Percentiles rank a stretch among this genome's conserved stretches.
These are phyloP conservation scores for Drosophila phalerata DNA, from an alignment of 2,888 invertebrate species.

Conservation along the genomic window DNA sequence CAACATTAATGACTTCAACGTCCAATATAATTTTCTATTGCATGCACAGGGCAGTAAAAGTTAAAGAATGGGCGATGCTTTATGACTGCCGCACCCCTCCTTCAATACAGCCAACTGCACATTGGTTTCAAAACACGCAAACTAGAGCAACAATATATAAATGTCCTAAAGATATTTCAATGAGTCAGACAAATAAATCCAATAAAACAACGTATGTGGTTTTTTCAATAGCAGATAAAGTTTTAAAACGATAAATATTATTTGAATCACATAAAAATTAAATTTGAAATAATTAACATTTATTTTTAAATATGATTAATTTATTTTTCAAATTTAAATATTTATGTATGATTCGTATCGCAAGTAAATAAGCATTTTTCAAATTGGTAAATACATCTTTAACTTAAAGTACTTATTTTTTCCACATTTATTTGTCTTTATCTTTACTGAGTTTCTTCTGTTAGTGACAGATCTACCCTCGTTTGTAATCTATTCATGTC, in stretches of 20 bases:
- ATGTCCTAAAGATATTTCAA: constrained; percentile 1
- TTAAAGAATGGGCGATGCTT: constrained; percentile 23
- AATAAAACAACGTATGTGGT: background rate
- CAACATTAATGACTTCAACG: constrained; percentile 39
- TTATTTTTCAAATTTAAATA: no score
- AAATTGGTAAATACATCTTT: no score
- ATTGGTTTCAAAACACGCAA: background rate
- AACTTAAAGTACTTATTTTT: no score
- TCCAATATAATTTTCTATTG: constrained; percentile 36
- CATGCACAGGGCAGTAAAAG: constrained; percentile 36
- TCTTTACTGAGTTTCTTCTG: background rate
- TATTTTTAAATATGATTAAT: no score
- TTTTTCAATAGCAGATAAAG: background rate
- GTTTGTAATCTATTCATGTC: background rate
- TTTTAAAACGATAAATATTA: background rate
- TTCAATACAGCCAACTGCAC: background rate
- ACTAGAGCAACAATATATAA: background rate
- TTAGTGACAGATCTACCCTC: constrained; percentile 6
- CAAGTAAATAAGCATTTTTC: background rate
- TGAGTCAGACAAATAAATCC: background rate
- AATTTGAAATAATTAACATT: no score
- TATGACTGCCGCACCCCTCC: constrained; percentile 1
- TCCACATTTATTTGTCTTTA: no score
- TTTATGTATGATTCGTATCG: no score
- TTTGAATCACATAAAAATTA: background rate